Base-by-base conservation (phyloP, 2,113 vertebrate species). In the human (Homo sapiens) region DNA sequence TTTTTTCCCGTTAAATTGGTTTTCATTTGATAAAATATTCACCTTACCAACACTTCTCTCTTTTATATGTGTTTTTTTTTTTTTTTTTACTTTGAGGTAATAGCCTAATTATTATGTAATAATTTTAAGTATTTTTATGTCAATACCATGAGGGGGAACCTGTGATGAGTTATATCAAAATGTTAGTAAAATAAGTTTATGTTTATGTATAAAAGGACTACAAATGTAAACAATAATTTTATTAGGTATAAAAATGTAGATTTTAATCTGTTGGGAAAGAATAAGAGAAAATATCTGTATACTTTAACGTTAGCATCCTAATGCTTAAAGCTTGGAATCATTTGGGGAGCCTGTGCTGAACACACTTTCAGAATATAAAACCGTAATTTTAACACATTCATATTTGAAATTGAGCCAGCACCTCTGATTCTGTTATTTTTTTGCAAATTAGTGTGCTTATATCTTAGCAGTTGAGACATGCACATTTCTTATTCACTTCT, bases 391-490 rank as follows among this genome's bases (percentile, higher is more conserved):
- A 66, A 61, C 35, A 55, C 3, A 73, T 50, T 50, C 25, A 83
- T 84, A 90, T 82, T 96, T 89, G 80, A 80, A 79, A 75, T 79
- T 91, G 73, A 88, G 17, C 5, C 23, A 40, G 7, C 2, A 83
- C n/a, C 13, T 85, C n/a, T 94, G 84, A 96, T 94, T 50, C 30
- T 50, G 61, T 59, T 96, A 91, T 80, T 57, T 57, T 93, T 27
- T 89, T 80, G 20, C n/a, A 90, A 93, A 89, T 96, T 91, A 75
- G 6, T 23, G 27, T 89, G 55, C 88, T 73, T 91, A 73, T 79
- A 17, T 50, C 38, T 87, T 70, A 93, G 23, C 22, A 88, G 16
- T 45, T 80, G 45, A 52, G 27, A 73, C 30, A 50, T 27, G 22
- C 66, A 61, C 16, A 30, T 96, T 93, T 75, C 55, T 86, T 70